Percentiles rank a stretch among this genome's conserved stretches.
phyloP scores from a whole-genome alignment of 2,113 vertebrate genomes.

The Podiceps cristatus region DNA sequence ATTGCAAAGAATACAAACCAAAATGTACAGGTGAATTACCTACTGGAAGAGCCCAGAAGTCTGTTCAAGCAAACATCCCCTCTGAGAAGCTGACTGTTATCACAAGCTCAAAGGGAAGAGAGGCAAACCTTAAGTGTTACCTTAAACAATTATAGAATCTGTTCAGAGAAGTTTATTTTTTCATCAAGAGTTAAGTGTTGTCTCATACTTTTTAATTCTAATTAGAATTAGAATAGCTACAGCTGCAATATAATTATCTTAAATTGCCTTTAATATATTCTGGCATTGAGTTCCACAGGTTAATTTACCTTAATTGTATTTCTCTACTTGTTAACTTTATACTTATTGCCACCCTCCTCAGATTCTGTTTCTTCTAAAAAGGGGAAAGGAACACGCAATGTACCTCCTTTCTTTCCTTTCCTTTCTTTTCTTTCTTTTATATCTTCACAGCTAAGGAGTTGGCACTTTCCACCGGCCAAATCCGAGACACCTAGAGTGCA shows the following conservation, averaged over 20 bases:
- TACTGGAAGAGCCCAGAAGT: background rate
- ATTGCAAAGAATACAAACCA: background rate
- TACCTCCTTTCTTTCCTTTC: background rate
- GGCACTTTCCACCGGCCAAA: background rate
- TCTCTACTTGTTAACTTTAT: background rate
- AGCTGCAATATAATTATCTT: background rate
- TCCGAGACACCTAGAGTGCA: accelerated
- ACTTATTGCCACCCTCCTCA: background rate
- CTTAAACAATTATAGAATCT: background rate
- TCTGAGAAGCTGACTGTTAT: background rate
- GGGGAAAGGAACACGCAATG: background rate
- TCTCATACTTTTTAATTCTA: background rate
- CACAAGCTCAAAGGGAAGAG: background rate
- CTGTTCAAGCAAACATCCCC: background rate
- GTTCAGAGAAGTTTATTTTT: background rate
- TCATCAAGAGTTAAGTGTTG: background rate
- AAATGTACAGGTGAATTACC: background rate
- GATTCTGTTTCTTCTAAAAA: background rate
- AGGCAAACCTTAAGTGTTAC: background rate
- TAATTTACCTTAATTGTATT: background rate
- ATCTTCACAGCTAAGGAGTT: background rate
- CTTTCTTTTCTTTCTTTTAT: background rate
- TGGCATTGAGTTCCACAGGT: background rate
- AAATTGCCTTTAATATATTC: background rate
- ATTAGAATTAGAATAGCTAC: background rate